These are phyloP conservation scores for Aspiorhynchus laticeps DNA, from an alignment of 2,113 vertebrate genomes.

Conservation along the genomic window DNA sequence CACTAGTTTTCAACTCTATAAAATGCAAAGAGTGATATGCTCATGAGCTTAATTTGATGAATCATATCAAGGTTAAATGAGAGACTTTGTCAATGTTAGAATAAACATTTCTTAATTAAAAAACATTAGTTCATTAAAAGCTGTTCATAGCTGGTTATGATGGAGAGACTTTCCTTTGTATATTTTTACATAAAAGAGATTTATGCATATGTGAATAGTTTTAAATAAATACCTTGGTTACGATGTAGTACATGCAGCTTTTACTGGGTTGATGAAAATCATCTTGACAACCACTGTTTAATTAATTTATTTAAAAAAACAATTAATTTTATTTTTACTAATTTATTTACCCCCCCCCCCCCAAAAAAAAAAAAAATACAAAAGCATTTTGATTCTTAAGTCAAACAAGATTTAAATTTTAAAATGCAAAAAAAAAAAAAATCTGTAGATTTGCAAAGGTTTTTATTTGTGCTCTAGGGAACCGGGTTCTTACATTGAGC, in stretches of 20 bases:
- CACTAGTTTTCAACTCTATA: neutral
- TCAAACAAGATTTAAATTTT: too few species aligned
- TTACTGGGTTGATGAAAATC: too few species aligned
- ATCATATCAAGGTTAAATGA: constrained; percentile 40
- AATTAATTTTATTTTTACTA: too few species aligned
- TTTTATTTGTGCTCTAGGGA: neutral
- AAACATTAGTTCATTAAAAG: neutral
- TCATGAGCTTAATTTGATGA: constrained; percentile 2
- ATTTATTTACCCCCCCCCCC: too few species aligned
- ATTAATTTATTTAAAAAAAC: too few species aligned
- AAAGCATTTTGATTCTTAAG: too few species aligned
- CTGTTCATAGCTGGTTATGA: neutral
- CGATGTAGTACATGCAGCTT: neutral
- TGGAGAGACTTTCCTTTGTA: neutral
- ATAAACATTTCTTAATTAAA: neutral
- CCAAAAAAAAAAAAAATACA: too few species aligned
- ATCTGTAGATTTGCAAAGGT: neutral
- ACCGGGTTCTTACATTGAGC: neutral
- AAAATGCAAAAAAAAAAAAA: neutral
- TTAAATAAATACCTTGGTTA: neutral
- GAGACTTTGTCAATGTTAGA: constrained; percentile 6
- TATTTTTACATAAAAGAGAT: neutral
- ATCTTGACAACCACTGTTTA: too few species aligned
- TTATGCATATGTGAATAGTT: neutral
- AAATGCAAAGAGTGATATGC: neutral